Evolutionary conservation across 2,113 vertebrate species (phyloP).

Genomic region (Seriola aureovittata): DNA sequence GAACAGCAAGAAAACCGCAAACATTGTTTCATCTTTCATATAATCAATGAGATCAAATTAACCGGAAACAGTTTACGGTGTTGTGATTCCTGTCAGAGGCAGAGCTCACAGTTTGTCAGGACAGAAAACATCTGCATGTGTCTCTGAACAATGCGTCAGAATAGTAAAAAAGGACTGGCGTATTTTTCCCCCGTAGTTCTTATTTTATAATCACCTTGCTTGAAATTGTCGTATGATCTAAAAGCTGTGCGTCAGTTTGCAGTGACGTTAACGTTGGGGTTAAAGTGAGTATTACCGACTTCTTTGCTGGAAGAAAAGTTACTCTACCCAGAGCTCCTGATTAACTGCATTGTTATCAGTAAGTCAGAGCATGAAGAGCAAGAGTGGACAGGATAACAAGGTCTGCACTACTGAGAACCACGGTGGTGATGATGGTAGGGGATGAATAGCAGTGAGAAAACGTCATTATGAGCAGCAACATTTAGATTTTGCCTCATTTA

Average conservation of each 20-base stretch:
- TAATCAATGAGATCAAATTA: constrained; percentile 12
- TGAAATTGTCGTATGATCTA: neutral
- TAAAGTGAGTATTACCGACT: constrained; percentile 3
- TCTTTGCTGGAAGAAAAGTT: neutral
- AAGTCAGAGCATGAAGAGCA: constrained; percentile 40
- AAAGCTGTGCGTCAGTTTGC: neutral
- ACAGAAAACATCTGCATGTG: constrained; percentile 8
- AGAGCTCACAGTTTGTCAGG: constrained; percentile 1
- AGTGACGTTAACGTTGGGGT: neutral
- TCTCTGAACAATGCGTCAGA: neutral
- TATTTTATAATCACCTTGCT: neutral
- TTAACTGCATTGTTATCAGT: constrained; percentile 61
- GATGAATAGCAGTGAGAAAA: constrained; percentile 40
- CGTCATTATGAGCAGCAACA: constrained; percentile 51
- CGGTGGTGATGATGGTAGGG: constrained; percentile 22
- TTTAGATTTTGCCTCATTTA: constrained; percentile 51
- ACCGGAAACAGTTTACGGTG: neutral
- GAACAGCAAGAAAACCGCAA: constrained; percentile 9
- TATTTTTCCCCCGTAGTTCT: neutral
- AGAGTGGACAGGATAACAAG: constrained; percentile 44
- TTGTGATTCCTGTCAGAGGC: neutral
- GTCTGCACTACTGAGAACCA: constrained; percentile 38
- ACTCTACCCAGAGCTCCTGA: constrained; percentile 22
- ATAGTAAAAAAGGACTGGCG: neutral
- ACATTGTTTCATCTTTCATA: neutral